These are phyloP conservation scores for Malacoraja senta DNA, from an alignment of 2,797 vertebrate genomes.

Conservation along the genomic window DNA sequence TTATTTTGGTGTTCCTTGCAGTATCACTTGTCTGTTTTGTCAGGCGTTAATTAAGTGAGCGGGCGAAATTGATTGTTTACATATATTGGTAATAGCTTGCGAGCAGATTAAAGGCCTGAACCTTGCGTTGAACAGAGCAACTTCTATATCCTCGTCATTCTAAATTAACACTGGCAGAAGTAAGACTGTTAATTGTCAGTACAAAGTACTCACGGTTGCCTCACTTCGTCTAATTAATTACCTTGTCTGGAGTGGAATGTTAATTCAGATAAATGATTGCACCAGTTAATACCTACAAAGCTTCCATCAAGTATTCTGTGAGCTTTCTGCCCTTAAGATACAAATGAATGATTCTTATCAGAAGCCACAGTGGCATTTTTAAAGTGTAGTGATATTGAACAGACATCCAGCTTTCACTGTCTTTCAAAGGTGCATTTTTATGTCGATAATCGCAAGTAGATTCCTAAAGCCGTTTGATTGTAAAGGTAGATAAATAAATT, in stretches of 20 bases:
- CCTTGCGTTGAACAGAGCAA: conserved; percentile 30
- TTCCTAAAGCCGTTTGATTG: background rate
- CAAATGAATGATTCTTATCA: conserved; percentile 34
- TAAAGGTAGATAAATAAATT: background rate
- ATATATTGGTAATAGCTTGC: conserved; percentile 27
- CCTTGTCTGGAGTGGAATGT: conserved; percentile 50
- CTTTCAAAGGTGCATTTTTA: background rate
- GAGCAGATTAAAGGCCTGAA: conserved; percentile 22
- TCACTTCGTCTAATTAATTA: conserved; percentile 61
- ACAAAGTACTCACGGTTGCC: conserved; percentile 54
- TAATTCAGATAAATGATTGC: conserved; percentile 52
- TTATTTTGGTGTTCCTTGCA: background rate
- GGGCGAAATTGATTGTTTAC: conserved; percentile 19
- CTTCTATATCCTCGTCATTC: conserved; percentile 33
- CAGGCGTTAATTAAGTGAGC: conserved; percentile 15
- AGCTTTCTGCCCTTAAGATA: conserved; percentile 43
- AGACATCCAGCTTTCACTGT: background rate
- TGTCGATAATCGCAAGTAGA: background rate
- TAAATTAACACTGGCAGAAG: conserved; percentile 56
- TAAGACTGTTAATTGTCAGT: conserved; percentile 56
- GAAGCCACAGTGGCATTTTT: background rate
- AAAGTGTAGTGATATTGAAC: background rate
- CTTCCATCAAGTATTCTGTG: conserved; percentile 43
- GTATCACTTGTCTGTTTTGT: conserved; percentile 20
- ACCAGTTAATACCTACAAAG: conserved; percentile 50